phyloP scores from a whole-genome alignment of 2,797 vertebrate species.

The Thunnus albacares region DNA sequence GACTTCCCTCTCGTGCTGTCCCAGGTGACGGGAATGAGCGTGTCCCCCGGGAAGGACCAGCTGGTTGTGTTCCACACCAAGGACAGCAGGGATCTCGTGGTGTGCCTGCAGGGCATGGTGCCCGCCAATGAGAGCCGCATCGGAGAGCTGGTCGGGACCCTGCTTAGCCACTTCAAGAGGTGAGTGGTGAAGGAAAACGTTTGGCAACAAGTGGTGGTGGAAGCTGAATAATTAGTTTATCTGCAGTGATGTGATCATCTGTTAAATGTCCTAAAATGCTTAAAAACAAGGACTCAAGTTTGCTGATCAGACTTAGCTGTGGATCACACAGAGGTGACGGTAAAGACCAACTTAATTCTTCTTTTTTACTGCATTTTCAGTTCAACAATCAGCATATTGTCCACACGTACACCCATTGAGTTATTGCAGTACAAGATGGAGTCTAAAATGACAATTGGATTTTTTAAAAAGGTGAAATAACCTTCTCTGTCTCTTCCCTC shows the following conservation, averaged over 20 bases:
- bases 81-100: conserved; percentile 95
- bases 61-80: conserved; percentile 98
- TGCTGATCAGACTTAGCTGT: background rate
- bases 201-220: conserved; percentile 4
- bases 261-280: background rate
- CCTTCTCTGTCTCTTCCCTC: too few relatives aligned
- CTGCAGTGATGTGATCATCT: background rate
- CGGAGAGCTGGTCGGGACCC: conserved; percentile 95
- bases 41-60: conserved; percentile 97
- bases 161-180: conserved; percentile 97
- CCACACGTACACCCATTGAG: too few relatives aligned
- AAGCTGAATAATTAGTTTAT: background rate
- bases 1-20: conserved; percentile 28
- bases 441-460: background rate
- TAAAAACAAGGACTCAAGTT: background rate
- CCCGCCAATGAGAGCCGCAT: conserved; percentile 92
- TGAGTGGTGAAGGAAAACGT: conserved; percentile 60
- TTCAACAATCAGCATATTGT: too few relatives aligned
- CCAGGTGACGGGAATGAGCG: conserved; percentile 95
- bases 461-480: too few relatives aligned
- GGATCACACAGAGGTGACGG: background rate
- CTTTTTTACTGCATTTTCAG: background rate
- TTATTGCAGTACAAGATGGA: background rate
- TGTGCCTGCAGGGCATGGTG: conserved; percentile 93
- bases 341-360: background rate